Base-by-base conservation (phyloP, 2,113 vertebrate genomes). In the Notarius quadriscutis region DNA sequence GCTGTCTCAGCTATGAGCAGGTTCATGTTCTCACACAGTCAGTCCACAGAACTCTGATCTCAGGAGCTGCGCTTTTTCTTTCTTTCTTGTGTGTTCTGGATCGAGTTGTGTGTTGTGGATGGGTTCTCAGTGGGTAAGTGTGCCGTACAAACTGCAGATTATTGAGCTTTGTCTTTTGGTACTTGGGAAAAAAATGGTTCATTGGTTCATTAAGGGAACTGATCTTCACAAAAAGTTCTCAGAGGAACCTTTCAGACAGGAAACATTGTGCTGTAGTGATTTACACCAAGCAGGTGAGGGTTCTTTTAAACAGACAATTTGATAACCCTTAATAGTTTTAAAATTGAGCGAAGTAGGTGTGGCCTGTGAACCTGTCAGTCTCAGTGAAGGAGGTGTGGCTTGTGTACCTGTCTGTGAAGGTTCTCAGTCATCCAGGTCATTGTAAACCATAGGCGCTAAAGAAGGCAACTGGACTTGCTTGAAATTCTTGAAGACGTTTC, bases 61-160 rank as follows among this genome's bases (percentile, higher is more conserved):
- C 72, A 75, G 72, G 14, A 50, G 41, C 62, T 60, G 27, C 12
- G 65, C 12, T 25, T 55, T 74, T 22, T 63, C 14, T 11, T 50
- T 20, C 30, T 53, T 81, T 53, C 10, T 71, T 62, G 41, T 77
- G 74, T 53, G 74, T 53, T 77, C 74, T 18, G 11, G 18, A 17
- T 71, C 7, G 18, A 7, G 74, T 53, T 0, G 22, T 12, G 48
- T n/a, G 22, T n/a, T 53, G 48, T 72, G 62, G 75, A 87, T 89
- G 89, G 79, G 71, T 77, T 83, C 86, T 30, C 84, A 3, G 25
- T 48, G 63, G 89, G 89, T 89, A 78, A 89, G 89, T 89, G 10
- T 53, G 34, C 34, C 15, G 27, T 81, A 11, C 22, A 77, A 51
- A 77, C 22, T 25, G 10, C 50, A 51, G 11, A n/a, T 77, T 15